Base-by-base conservation (phyloP, 2,113 vertebrate species). In the Ranitomeya imitator region DNA sequence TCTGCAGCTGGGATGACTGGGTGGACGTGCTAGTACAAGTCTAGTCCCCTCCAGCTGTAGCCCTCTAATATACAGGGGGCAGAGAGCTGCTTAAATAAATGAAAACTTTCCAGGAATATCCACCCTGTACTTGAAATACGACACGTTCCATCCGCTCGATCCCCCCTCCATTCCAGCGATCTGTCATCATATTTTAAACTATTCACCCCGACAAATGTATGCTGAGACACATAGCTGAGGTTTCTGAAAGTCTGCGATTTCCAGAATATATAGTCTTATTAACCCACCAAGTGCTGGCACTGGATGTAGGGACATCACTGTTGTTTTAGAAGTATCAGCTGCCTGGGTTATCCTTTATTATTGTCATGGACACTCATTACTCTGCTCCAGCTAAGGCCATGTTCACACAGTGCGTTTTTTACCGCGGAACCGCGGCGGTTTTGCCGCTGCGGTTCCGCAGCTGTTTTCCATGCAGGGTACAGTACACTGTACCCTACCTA, bases 71-170 rank as follows among this genome's bases (percentile, higher is more conserved):
- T 15, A 57, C 61, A 63, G 31, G 67, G 84, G 63, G 69, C 60
- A 57, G 83, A 19, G 51, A 18, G 26, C 31, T 60, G 55, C 52
- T 60, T 85, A 76, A 77, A 76, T 26, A 77, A 85, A 85, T 31
- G 13, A 85, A 60, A 77, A 19, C 37, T 76, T 85, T 85, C 84
- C 84, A 61, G 84, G 71, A 85, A 85, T 77, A 60, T 55, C 84
- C 71, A 9, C 82, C 61, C 61, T 15, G 21, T 71, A 23, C 63
- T 55, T 54, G 82, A 14, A 45, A 80, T n/a, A n/a, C 51, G 26
- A 55, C 71, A 18, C 69, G 83, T 73, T 74, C 9, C 67, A 59
- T 71, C 83, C 69, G 54, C 23, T 57, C 13, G 9, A 21, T 16
- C 37, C 51, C 54, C 55, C 23, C 69, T 12, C 2, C n/a, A 52